Base-by-base conservation (phyloP, 1,140 invertebrate species). In the Caenorhabditis elegans region DNA sequence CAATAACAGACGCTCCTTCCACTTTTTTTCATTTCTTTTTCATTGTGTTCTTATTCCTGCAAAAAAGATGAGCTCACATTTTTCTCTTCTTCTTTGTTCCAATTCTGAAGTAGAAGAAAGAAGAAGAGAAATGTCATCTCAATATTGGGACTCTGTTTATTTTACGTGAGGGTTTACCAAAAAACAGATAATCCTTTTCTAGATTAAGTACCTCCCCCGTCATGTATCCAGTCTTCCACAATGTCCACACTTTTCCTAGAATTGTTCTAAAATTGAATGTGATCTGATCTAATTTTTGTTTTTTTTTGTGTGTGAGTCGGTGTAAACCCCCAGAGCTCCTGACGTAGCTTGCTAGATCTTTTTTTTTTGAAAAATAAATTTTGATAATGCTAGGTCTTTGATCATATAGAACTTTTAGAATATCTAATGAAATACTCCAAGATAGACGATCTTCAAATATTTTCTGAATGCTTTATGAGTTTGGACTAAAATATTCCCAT, bases 151-250 rank as follows among this genome's bases (percentile, higher is more conserved):
- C 28, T 24, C 26, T 24, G n/a, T 51, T 51, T 24, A 51, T 26
- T 51, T 51, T 51, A 51, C 49, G 49, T 24, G 19, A 5, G 53
- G n/a, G 26, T 22, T 34, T 19, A 17, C 19, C 3, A 10, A 60
- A 60, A 70, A 70, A 70, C 28, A 39, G 60, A 70, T 70, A 39
- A 70, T 70, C 60, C 60, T 36, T 10, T 22, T 39, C 31, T 39
- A 70, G 60, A 70, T 70, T 70, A 70, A 22, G 34, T 70, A 43
- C 34, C 31, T 34, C 28, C 15, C 26, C 34, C n/a, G n/a, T 60
- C 26, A 24, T 17, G 2, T 10, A 15, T 4, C 26, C 3, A 1
- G 13, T 60, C n/a, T 15, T 34, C n/a, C 11, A 4, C 53, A 60
- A 15, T 28, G 15, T 60, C 53, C 15, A 31, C 10, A 15, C 19